A percentile compares a stretch with the other conserved stretches of the same genome.
Evolutionary conservation across 2,113 vertebrate genomes (phyloP).

Genomic region (Phocoena sinus): DNA sequence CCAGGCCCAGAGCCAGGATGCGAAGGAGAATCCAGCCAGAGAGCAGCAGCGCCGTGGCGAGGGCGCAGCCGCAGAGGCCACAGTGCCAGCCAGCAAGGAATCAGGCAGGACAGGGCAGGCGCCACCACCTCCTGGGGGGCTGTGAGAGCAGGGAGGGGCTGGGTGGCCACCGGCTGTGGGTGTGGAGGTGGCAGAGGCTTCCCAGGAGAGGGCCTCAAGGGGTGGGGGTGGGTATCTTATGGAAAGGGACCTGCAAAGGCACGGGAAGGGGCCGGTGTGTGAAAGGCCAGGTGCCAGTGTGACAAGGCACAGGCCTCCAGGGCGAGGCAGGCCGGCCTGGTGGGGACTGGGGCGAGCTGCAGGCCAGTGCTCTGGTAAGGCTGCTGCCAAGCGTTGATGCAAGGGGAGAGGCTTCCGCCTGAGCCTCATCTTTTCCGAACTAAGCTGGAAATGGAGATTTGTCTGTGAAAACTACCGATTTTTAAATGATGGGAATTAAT

Average conservation of each 20-base stretch:
- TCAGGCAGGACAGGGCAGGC: background rate
- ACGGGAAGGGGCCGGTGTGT: background rate
- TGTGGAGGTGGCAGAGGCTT: background rate
- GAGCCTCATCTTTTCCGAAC: constrained; percentile 14
- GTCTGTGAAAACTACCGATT: constrained; percentile 44
- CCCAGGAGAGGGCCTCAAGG: background rate
- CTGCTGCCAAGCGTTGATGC: background rate
- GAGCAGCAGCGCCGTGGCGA: constrained; percentile 44
- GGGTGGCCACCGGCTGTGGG: background rate
- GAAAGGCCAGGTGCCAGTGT: background rate
- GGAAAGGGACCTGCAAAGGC: background rate
- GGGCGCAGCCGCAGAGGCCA: constrained; percentile 47
- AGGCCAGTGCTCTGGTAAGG: background rate
- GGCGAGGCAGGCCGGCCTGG: constrained; percentile 42
- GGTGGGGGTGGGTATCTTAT: background rate
- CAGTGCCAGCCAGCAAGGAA: constrained; percentile 43
- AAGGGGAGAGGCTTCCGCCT: background rate
- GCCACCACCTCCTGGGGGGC: background rate
- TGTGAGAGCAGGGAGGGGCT: background rate
- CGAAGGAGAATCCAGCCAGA: constrained; percentile 52
- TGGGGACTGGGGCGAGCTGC: background rate
- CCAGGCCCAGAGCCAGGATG: constrained; percentile 63
- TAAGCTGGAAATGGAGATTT: constrained; percentile 26
- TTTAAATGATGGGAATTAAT: constrained; percentile 55
- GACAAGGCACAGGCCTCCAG: background rate